These are phyloP conservation scores for Rhopalosiphum maidis DNA, from an alignment of 1,140 invertebrate genomes.

Conservation along the genomic window DNA sequence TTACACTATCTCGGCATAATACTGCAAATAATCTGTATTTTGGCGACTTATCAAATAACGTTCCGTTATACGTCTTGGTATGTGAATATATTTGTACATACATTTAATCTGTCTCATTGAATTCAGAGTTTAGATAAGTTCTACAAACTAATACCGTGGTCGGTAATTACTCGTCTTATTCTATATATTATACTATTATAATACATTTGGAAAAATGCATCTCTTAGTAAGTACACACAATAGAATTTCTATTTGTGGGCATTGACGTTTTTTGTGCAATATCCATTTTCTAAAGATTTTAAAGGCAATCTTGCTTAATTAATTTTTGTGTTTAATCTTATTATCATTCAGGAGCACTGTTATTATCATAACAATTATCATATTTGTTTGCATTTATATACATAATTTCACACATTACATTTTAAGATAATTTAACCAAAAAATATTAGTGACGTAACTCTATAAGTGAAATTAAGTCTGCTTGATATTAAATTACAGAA, in stretches of 20 bases:
- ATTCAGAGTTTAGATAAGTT: background rate
- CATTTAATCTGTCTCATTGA: background rate
- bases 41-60: constrained; percentile 33
- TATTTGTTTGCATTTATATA: background rate
- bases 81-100: background rate
- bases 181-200: background rate
- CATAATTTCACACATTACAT: background rate
- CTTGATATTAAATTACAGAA: background rate
- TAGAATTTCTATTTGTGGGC: background rate
- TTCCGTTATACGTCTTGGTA: background rate
- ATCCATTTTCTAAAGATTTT: background rate
- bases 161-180: background rate
- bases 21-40: background rate
- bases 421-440: background rate
- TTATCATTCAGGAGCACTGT: background rate
- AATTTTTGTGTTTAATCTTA: background rate
- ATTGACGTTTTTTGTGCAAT: background rate
- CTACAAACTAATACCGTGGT: no score
- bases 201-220: background rate
- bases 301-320: no score
- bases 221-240: background rate
- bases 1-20: background rate
- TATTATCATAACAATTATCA: background rate
- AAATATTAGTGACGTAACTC: background rate
- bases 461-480: background rate